A percentile compares a stretch with the other conserved stretches of the same genome.
phyloP scores from a whole-genome alignment of 2,797 vertebrate species.

The Fundulus diaphanus region DNA sequence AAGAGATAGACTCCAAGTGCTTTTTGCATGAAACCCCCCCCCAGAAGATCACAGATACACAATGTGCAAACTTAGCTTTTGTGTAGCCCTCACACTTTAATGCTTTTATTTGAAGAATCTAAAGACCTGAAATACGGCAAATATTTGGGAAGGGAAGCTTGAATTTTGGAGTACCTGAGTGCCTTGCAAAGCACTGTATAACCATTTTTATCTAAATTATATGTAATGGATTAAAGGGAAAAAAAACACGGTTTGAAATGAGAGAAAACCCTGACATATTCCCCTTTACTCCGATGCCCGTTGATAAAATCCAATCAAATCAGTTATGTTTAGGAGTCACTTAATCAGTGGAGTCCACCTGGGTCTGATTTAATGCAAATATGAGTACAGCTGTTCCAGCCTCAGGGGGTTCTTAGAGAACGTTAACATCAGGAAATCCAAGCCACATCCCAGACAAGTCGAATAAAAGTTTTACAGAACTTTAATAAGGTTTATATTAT shows the following conservation, averaged over 20 bases:
- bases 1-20: slow-evolving; percentile 35
- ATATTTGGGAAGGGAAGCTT: neutral
- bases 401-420: too few relatives aligned
- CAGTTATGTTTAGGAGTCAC: neutral
- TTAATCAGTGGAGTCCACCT: too few relatives aligned
- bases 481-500: too few relatives aligned
- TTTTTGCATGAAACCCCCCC: neutral
- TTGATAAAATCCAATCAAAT: neutral
- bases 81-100: neutral
- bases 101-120: neutral
- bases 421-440: too few relatives aligned
- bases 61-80: neutral
- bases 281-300: neutral
- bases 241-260: neutral
- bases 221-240: neutral
- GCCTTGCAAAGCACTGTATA: neutral
- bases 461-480: too few relatives aligned
- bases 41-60: slow-evolving; percentile 13
- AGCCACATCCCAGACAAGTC: too few relatives aligned
- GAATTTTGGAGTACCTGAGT: neutral
- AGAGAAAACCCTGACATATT: neutral
- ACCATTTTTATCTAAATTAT: neutral
- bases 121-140: neutral
- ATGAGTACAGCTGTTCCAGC: too few relatives aligned
- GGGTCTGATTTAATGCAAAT: too few relatives aligned